Evolutionary conservation across 2,888 invertebrate species (phyloP).

Genomic region (Epinotia ramella): DNA sequence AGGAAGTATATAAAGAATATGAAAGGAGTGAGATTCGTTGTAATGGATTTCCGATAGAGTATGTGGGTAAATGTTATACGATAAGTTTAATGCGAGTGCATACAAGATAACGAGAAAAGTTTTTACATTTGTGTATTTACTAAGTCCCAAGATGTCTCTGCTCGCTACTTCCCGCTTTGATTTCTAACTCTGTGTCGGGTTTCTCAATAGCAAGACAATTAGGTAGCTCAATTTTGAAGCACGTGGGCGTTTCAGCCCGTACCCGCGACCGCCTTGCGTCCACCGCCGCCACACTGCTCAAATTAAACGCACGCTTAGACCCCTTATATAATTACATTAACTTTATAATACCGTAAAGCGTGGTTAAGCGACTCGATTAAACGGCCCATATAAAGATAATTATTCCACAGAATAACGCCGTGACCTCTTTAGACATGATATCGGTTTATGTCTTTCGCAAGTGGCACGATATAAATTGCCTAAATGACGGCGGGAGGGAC

Average conservation of each 20-base stretch:
- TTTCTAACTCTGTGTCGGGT: not conserved
- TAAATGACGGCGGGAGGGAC: slow-evolving; percentile 49
- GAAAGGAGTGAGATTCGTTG: not conserved
- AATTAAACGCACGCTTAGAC: slow-evolving; percentile 66
- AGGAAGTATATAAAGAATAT: not conserved
- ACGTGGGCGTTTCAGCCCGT: not conserved
- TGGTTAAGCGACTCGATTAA: slow-evolving; percentile 67
- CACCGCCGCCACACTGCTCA: slow-evolving; percentile 55
- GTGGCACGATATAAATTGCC: slow-evolving; percentile 54
- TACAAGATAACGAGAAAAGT: slow-evolving; percentile 14
- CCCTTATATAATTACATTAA: slow-evolving; percentile 69
- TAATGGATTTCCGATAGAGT: slow-evolving; percentile 4
- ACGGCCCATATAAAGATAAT: slow-evolving; percentile 70
- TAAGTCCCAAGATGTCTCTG: not conserved
- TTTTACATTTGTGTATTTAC: slow-evolving; percentile 9
- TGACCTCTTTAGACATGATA: slow-evolving; percentile 55
- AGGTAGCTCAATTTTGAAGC: not conserved
- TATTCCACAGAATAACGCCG: slow-evolving; percentile 61
- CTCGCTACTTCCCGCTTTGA: not conserved
- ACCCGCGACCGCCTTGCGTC: not conserved
- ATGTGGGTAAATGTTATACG: not conserved
- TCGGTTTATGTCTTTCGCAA: slow-evolving; percentile 55
- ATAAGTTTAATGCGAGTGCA: slow-evolving; percentile 9
- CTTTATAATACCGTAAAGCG: slow-evolving; percentile 65
- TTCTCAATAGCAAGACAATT: slow-evolving; percentile 4